Evolutionary conservation across 2,888 invertebrate genomes (phyloP), one percentile per base, ranked within the genome.

Genomic region (Ceramica pisi): DNA sequence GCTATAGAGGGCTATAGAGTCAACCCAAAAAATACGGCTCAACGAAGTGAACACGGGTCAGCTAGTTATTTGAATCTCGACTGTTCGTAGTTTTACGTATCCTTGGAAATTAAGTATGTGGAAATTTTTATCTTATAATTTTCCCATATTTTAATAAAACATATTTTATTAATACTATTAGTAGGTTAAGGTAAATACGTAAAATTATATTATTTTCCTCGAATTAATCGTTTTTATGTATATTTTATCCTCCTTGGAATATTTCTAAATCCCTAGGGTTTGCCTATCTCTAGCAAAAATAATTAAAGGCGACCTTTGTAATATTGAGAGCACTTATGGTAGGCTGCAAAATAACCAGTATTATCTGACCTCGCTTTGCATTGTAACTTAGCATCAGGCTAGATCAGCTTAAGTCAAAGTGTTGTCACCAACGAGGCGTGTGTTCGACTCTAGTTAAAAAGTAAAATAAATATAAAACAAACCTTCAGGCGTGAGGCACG

Each of bases 401-500:
- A 16, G 41, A 5, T 6, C 41, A 41, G 12, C 41, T 41, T 14
- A 10, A 1, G 12, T 4, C 12, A 41, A 14, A 14, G 41, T 41
- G 14, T 14, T 41, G 41, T 14, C 1, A 41, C 4, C n/a, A n/a
- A n/a, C n/a, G n/a, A 4, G 14, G 4, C 41, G 14, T 14, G 14
- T 14, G n/a, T 3, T 35, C 19, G 1, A 4, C 10, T 31, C 5
- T 26, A 31, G 19, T n/a, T 19, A 41, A 55, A 5, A 19, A 19
- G 19, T 31, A n/a, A 56, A 35, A 56, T 31, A 31, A 46, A 10
- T 21, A 48, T n/a, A 23, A 35, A 68, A 84, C 87, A 80, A 83
- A 97, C 97, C 97, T 94, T 95, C 91, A 62, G 93, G 84, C 2
- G 94, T 92, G 31, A 97, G 90, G 56, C 92, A 90, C 0, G 96